Base-by-base conservation (phyloP, 2,113 vertebrate species). In the Camelus bactrianus region DNA sequence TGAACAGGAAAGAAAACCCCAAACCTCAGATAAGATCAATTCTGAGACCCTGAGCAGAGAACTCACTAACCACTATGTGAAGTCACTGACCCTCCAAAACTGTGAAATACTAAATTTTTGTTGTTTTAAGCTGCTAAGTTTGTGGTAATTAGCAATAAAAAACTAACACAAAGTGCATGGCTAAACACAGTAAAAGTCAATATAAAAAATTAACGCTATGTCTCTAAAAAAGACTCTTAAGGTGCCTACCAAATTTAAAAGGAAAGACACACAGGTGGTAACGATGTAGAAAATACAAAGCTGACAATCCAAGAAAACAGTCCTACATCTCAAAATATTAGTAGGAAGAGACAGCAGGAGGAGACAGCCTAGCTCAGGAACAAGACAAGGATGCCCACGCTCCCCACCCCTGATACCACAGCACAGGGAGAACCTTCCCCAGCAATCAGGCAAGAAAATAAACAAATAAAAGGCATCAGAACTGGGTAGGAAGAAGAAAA, bases 301-400 rank as follows among this genome's bases (percentile, higher is more conserved):
- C 38, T 62, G 50, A 72, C 1, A 13, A 75, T 50, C 17, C 4
- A 76, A 69, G 50, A 92, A 50, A 22, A 65, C 10, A 77, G 24
- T 38, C 3, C 48, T 65, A 1, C 42, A 64, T 67, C 6, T 72
- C 89, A 72, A 73, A 86, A 50, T 50, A 95, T 79, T 54, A 90
- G 28, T 38, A 93, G 84, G 46, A 93, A 91, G 67, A 93, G 24
- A 97, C 38, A 90, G 28, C n/a, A 93, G 84, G 46, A 93, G 89
- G 67, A 93, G 24, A 97, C 13, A 46, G 38, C 46, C 52, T 42
- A 50, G 11, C 26, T 76, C 32, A 76, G 32, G 56, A 76, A 38
- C 15, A 38, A 35, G 15, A 64, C 24, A 50, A 1, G 4, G 56
- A 48, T 50, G 46, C 42, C 14, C 2, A 52, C 22, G 14, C 15